A percentile compares a stretch with the other conserved stretches of the same genome.
phyloP scores from a whole-genome alignment of 1,140 invertebrate genomes.

The Drosophila nasuta region DNA sequence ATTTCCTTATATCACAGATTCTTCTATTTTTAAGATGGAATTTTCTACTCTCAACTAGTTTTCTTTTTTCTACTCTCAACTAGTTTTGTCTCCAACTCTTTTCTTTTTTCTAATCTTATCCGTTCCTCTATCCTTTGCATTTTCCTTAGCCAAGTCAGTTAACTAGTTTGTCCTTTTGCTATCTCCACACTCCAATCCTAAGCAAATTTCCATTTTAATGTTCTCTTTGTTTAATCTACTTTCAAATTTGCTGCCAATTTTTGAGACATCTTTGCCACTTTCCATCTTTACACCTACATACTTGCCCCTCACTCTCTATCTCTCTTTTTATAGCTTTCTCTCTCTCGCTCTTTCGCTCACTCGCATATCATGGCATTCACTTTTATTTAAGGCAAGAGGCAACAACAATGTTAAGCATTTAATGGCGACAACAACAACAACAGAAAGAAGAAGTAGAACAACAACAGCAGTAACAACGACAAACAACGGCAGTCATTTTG shows the following conservation, averaged over 20 bases:
- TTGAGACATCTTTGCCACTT: constrained; percentile 6
- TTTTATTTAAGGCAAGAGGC: constrained; percentile 37
- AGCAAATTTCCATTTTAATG: constrained; percentile 18
- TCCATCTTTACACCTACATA: neutral
- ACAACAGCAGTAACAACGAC: constrained; percentile 7
- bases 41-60: too few species aligned
- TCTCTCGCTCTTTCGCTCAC: neutral
- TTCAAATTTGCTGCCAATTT: constrained; percentile 14
- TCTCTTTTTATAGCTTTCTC: neutral
- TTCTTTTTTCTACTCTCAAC: too few species aligned
- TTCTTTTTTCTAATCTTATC: too few species aligned
- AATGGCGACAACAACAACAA: constrained; percentile 51
- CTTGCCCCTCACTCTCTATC: neutral
- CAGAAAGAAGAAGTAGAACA: neutral
- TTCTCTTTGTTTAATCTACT: constrained; percentile 16
- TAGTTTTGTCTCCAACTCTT: too few species aligned
- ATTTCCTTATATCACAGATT: too few species aligned
- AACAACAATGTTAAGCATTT: constrained; percentile 44
- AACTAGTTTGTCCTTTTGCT: constrained; percentile 8
- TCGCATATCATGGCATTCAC: constrained; percentile 21
- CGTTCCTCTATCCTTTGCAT: neutral
- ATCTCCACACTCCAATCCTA: constrained; percentile 1
- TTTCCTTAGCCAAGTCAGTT: neutral
- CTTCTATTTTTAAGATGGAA: too few species aligned
- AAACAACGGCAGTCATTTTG: constrained; percentile 29